Evolutionary conservation across 1,140 invertebrate species (phyloP).

Genomic region (Oryctes rhinoceros): DNA sequence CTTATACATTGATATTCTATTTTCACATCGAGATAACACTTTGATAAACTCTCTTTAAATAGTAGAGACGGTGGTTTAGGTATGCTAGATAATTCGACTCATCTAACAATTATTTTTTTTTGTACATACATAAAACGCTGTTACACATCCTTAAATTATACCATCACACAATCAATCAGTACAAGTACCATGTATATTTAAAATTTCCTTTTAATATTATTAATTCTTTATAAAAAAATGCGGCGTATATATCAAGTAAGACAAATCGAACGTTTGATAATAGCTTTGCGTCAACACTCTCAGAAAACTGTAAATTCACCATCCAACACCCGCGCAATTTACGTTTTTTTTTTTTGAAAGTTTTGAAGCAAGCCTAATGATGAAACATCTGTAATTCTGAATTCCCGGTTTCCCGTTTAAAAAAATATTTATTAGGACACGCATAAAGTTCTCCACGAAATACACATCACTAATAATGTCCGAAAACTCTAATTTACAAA

Average conservation of each 20-base stretch:
- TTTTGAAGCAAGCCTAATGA: too few species aligned
- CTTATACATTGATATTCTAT: not conserved
- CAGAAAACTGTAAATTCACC: too few species aligned
- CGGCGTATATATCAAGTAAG: not conserved
- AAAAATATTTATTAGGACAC: too few species aligned
- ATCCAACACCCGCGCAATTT: too few species aligned
- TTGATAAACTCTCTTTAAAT: not conserved
- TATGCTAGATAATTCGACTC: not conserved
- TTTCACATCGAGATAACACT: slow-evolving; percentile 11
- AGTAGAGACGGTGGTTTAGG: not conserved
- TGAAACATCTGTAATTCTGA: too few species aligned
- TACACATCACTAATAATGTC: too few species aligned
- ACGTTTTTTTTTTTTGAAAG: too few species aligned
- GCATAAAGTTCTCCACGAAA: too few species aligned
- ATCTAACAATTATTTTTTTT: not conserved
- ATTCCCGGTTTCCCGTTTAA: too few species aligned
- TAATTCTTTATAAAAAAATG: not conserved
- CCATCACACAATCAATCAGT: slow-evolving; percentile 9
- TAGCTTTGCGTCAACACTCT: too few species aligned
- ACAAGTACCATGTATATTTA: not conserved
- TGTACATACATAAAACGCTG: not conserved
- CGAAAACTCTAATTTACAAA: too few species aligned
- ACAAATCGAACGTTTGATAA: too few species aligned
- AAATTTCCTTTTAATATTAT: not conserved
- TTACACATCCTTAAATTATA: not conserved